Evolutionary conservation across 2,888 invertebrate genomes (phyloP), one percentile per base, ranked within the genome.

Genomic region (Nomada fabriciana): DNA sequence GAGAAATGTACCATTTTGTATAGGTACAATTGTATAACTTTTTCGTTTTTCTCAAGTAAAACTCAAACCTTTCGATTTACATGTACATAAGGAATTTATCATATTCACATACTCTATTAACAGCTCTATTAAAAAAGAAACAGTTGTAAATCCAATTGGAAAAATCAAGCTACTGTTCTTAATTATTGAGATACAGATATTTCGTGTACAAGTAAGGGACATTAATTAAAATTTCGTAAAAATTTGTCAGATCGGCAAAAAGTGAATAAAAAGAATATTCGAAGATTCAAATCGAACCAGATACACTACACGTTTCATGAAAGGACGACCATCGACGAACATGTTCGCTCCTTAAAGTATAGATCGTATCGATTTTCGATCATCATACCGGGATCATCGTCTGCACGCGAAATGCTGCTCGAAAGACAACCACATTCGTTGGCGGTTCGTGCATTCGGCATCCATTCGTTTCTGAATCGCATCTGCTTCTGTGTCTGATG

Each of bases 331-430:
- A 50, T 55, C 4, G 69, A 63, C 55, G n/a, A 23, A 69, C 9
- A 42, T 9, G 52, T 25, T 59, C 52, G 29, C 55, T 47, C n/a
- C 64, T 15, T 67, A 68, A 25, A 47, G 57, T 77, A 80, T 55
- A 59, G 85, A 87, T 84, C 57, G 57, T 80, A 87, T 87, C 82
- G 76, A 67, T 76, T 69, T 55, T 78, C 80, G 61, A 87, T 87
- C 69, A 80, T 85, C 78, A 78, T 55, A 13, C 59, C 67, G 67
- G 73, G 76, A 65, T 79, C 55, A 36, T 25, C 59, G 67, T 70
- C 29, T 60, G 59, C 2, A 53, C 18, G 80, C 25, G 59, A 25
- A 76, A 83, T 73, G 23, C 13, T 13, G 47, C 23, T 61, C 75
- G 75, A 55, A 83, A 83, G 88, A 86, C 75, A 86, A 87, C 86